Conservation (phyloP, 2,797 vertebrate genomes). For the Nasua narica region DNA sequence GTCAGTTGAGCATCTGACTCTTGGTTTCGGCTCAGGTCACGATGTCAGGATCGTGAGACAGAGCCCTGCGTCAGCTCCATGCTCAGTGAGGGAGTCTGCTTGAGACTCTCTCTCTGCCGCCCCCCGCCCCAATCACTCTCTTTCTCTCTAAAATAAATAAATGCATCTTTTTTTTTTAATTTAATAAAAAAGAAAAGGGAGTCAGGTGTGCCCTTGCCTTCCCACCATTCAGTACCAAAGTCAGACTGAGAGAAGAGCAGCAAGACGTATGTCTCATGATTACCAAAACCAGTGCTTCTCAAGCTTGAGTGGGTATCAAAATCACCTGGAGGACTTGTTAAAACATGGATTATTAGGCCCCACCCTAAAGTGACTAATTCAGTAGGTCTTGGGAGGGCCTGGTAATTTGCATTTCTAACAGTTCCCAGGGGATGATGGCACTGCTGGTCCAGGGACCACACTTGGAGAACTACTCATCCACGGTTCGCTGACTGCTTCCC, state of each 20-base stretch:
- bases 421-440: background rate
- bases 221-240: background rate
- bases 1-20: background rate
- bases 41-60: background rate
- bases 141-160: background rate
- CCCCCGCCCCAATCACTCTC: background rate
- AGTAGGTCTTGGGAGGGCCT: constrained; percentile 18
- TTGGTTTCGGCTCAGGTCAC: background rate
- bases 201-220: background rate
- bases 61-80: background rate
- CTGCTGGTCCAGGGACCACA: background rate
- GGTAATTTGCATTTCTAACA: constrained; percentile 26
- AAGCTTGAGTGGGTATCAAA: background rate
- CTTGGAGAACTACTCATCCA: background rate
- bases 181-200: background rate
- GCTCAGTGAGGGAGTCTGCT: background rate
- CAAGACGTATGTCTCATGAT: background rate
- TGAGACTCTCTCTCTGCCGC: background rate
- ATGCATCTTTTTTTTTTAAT: background rate
- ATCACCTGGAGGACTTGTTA: background rate
- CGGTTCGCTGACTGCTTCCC: background rate
- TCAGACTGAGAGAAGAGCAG: background rate
- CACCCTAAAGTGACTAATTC: constrained; percentile 11
- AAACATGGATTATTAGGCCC: background rate
- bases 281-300: background rate